phyloP scores from a whole-genome alignment of 1,140 invertebrate species.

The Procambarus clarkii region DNA sequence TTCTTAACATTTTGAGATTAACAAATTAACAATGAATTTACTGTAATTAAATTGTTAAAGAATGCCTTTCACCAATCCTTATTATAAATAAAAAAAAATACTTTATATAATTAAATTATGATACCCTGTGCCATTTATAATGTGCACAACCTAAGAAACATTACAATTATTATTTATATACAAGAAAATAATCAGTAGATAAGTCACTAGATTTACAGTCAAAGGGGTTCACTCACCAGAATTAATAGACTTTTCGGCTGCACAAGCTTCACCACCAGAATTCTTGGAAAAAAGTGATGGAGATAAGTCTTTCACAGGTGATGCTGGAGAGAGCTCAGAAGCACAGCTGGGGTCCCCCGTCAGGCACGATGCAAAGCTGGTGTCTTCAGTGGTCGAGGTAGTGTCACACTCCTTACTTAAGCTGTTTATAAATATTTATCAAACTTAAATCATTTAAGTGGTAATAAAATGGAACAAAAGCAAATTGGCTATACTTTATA shows the following conservation, averaged over 20 bases:
- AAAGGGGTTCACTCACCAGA: slow-evolving; percentile 5
- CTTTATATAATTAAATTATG: too few species aligned
- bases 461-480: neutral
- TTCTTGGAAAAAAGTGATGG: neutral
- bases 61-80: too few species aligned
- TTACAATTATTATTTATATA: too few species aligned
- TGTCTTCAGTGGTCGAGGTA: slow-evolving; percentile 24
- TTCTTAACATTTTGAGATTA: too few species aligned
- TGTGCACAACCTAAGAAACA: too few species aligned
- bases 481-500: too few species aligned
- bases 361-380: slow-evolving; percentile 40
- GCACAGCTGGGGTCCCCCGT: slow-evolving; percentile 16
- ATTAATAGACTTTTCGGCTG: neutral
- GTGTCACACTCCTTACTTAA: slow-evolving; percentile 7
- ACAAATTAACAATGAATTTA: too few species aligned
- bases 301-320: neutral
- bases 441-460: neutral
- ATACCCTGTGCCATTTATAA: too few species aligned
- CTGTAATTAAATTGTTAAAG: too few species aligned
- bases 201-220: neutral
- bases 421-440: neutral
- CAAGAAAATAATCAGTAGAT: neutral
- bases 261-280: neutral
- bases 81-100: too few species aligned
- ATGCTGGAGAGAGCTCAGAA: neutral